phyloP scores from a whole-genome alignment of 2,113 vertebrate genomes.

The Seriola rivoliana region DNA sequence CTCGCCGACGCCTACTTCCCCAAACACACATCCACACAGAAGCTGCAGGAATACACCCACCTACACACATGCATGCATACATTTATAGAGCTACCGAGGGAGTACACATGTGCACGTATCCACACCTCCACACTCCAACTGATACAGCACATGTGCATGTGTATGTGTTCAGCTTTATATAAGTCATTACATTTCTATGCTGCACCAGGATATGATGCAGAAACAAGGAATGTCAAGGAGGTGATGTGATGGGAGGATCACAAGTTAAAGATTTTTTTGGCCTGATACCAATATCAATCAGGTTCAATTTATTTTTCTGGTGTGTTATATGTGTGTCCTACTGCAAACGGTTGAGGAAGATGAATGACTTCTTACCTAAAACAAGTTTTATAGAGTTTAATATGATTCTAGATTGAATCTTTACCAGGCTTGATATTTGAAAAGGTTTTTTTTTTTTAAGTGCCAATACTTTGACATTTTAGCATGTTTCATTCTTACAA shows the following conservation, averaged over 20 bases:
- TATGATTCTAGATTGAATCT: neutral
- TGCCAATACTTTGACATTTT: neutral
- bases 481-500: neutral
- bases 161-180: slow-evolving; percentile 52
- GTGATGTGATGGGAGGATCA: slow-evolving; percentile 36
- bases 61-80: slow-evolving; percentile 66
- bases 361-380: neutral
- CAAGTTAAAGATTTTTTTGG: slow-evolving; percentile 18
- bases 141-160: slow-evolving; percentile 36
- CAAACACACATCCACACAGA: slow-evolving; percentile 61
- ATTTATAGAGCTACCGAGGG: slow-evolving; percentile 58
- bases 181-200: slow-evolving; percentile 43
- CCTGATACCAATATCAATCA: slow-evolving; percentile 32
- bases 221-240: slow-evolving; percentile 10
- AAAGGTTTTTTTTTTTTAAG: neutral
- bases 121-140: slow-evolving; percentile 62
- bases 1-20: slow-evolving; percentile 63
- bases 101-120: slow-evolving; percentile 59
- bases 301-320: neutral
- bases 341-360: neutral
- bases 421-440: neutral
- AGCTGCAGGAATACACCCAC: slow-evolving; percentile 63
- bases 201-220: neutral
- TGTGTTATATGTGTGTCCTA: neutral
- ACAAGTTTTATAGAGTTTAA: neutral